Percentiles rank a stretch among this genome's conserved stretches.
phyloP scores from a whole-genome alignment of 2,888 invertebrate genomes.

The Timema cristinae region DNA sequence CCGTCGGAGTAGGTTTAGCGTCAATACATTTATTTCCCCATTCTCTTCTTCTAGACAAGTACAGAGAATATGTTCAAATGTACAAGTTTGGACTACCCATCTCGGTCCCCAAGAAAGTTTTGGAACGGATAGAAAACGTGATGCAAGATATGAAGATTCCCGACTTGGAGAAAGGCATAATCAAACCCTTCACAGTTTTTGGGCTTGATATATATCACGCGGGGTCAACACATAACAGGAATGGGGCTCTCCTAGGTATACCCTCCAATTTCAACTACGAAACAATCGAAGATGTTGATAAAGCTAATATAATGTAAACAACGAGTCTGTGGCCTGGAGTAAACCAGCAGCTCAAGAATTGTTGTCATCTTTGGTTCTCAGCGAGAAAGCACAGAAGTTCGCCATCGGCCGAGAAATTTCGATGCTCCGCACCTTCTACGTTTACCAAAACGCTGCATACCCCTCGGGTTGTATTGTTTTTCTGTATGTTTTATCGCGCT shows the following conservation, averaged over 20 bases:
- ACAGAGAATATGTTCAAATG: neutral
- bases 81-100: constrained; percentile 58
- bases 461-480: constrained; percentile 49
- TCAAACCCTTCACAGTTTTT: constrained; percentile 64
- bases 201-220: constrained; percentile 71
- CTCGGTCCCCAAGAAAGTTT: constrained; percentile 50
- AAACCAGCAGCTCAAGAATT: constrained; percentile 59
- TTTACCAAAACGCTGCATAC: constrained; percentile 54
- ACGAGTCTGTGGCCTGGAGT: constrained; percentile 61
- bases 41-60: no score
- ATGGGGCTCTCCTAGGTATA: constrained; percentile 67
- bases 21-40: no score
- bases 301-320: constrained; percentile 56
- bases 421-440: constrained; percentile 56
- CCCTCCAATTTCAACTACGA: constrained; percentile 67
- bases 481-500: constrained; percentile 52
- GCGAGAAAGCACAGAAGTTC: constrained; percentile 74
- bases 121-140: constrained; percentile 53
- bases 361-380: constrained; percentile 63
- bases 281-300: constrained; percentile 53
- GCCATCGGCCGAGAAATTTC: constrained; percentile 73
- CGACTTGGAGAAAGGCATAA: constrained; percentile 48
- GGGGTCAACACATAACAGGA: constrained; percentile 52
- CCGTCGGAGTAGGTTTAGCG: no score
- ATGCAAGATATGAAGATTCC: constrained; percentile 56